Conservation (phyloP, 35 echinoderm and acorn worm species). For the Eucidaris tribuloides region DNA sequence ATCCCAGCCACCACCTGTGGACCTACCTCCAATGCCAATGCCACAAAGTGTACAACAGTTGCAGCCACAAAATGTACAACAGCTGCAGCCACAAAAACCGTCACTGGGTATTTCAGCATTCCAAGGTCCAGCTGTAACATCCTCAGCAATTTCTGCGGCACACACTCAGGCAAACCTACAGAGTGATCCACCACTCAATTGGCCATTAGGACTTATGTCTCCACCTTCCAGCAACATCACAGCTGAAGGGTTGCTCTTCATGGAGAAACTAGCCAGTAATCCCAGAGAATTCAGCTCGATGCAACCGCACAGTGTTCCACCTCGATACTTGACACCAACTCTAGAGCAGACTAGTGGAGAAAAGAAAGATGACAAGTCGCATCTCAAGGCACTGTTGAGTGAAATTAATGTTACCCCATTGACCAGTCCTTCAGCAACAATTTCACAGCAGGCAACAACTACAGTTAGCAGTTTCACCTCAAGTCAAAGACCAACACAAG, state of each 20-base stretch:
- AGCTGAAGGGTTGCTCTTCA: conserved; percentile 51
- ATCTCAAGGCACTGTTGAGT: conserved; percentile 49
- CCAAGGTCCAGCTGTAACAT: too few relatives aligned
- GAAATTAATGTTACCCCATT: conserved; percentile 41
- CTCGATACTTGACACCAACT: not conserved
- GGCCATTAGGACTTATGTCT: not conserved
- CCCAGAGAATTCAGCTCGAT: not conserved
- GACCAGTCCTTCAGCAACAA: not conserved
- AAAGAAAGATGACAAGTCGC: conserved; percentile 59
- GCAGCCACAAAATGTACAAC: not conserved
- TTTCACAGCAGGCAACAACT: not conserved
- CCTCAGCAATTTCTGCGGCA: too few relatives aligned
- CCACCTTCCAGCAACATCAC: conserved; percentile 12
- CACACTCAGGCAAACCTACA: not conserved
- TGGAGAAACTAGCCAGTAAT: conserved; percentile 44
- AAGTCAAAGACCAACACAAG: not conserved
- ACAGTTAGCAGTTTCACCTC: not conserved
- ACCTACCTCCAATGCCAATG: not conserved
- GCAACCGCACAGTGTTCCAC: not conserved
- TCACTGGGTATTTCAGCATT: too few relatives aligned
- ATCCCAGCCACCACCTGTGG: not conserved
- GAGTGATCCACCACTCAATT: not conserved
- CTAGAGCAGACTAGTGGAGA: not conserved
- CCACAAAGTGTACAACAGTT: not conserved
- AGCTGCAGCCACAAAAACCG: not conserved